Conservation (phyloP, 2,888 invertebrate genomes). For the Noctua comes region DNA sequence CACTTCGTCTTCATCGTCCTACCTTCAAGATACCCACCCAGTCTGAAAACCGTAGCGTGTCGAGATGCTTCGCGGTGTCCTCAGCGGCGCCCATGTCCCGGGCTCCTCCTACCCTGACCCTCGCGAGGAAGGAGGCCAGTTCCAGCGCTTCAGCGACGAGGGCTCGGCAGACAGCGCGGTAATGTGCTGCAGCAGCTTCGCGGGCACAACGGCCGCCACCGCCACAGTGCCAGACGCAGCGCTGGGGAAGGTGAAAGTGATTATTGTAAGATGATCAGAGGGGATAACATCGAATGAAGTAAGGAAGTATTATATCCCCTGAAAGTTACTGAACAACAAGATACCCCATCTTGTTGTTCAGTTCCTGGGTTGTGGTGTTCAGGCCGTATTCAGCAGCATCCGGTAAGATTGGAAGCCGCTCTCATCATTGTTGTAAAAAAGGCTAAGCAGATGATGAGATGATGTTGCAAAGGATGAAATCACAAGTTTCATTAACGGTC, state of each 20-base stretch:
- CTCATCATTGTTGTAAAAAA: background rate
- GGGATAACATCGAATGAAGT: background rate
- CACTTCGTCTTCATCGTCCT: slow-evolving; percentile 22
- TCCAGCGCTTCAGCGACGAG: slow-evolving; percentile 97
- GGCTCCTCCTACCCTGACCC: slow-evolving; percentile 93
- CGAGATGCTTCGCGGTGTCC: slow-evolving; percentile 93
- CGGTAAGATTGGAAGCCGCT: background rate
- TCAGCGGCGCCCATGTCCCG: slow-evolving; percentile 92
- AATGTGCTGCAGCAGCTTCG: slow-evolving; percentile 94
- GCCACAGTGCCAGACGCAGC: slow-evolving; percentile 88
- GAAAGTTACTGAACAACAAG: no score
- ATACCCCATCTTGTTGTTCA: no score
- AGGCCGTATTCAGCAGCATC: background rate
- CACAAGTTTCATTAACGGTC: background rate
- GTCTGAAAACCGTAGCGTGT: slow-evolving; percentile 96
- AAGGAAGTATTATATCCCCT: background rate
- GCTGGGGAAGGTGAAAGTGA: slow-evolving; percentile 71
- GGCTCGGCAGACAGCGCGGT: slow-evolving; percentile 97
- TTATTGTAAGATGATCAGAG: background rate
- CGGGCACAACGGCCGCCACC: slow-evolving; percentile 85
- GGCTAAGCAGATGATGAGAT: background rate
- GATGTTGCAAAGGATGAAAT: background rate
- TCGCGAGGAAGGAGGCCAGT: slow-evolving; percentile 96
- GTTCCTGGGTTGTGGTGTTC: background rate
- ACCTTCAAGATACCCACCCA: slow-evolving; percentile 93